Evolutionary conservation across 92 coral and sea anemone genomes (phyloP), one percentile per base, ranked within the genome.

Genomic region (Phenganax subtilis): DNA sequence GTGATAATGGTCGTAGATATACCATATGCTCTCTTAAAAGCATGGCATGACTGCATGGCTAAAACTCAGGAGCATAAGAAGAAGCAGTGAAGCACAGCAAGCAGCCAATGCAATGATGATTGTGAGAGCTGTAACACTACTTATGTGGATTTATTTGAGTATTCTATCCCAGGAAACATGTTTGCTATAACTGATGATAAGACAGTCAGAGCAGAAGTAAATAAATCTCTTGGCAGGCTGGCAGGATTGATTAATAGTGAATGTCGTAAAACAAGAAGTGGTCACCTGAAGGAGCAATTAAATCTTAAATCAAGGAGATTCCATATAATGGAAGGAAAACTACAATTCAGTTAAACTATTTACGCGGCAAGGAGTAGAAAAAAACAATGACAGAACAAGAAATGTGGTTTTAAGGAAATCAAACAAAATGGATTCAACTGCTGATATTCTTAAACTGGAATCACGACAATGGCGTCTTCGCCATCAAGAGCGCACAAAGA

Each of bases 241-340:
- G 90, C 90, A 75, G 86, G 86, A 57, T 64, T 85, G 54, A 65
- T 89, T 51, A 67, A 77, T 57, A 71, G 75, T 47, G 86, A 89
- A 64, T 89, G 84, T 56, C 10, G 25, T 28, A 69, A 47, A 55
- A 59, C 83, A 62, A 86, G 60, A 16, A 60, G 85, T 44, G 55
- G 71, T 57, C 59, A 59, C 59, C 6, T 77, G 53, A 77, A 78
- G 57, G 75, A 83, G 53, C 75, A 84, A 14, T 57, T 89, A 65
- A 83, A 81, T 82, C 68, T 65, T n/a, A 89, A 76, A 76, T 69
- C 55, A 60, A 87, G 81, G 72, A 84, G 69, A 66, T 84, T 87
- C 57, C 90, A 87, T 75, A 75, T 89, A 15, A 84, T 80, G 81
- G 88, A 84, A 80, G 90, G 88, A 30, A 87, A 20, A 20, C 25